phyloP scores from a whole-genome alignment of 2,797 vertebrate genomes.

The Merluccius polli region DNA sequence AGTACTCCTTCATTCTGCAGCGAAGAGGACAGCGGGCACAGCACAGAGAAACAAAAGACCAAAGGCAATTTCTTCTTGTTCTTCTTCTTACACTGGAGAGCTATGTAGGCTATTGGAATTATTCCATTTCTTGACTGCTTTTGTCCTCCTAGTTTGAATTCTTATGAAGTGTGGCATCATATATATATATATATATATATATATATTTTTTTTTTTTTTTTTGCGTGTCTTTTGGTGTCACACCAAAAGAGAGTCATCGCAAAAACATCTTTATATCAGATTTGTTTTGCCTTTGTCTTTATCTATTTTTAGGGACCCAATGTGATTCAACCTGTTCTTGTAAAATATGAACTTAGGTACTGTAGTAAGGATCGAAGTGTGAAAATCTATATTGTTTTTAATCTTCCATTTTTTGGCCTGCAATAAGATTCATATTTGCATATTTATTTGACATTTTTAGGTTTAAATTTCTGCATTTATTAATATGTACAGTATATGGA shows the following conservation, averaged over 20 bases:
- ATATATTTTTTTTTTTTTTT: constrained; percentile 17
- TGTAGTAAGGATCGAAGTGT: constrained; percentile 48
- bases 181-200: constrained; percentile 18
- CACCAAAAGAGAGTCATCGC: constrained; percentile 59
- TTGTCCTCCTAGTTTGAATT: constrained; percentile 62
- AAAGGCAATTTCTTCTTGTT: constrained; percentile 57
- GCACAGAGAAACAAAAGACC: constrained; percentile 64
- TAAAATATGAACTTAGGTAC: constrained; percentile 51
- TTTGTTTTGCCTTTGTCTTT: constrained; percentile 45
- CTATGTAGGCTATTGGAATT: constrained; percentile 55
- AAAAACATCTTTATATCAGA: constrained; percentile 55
- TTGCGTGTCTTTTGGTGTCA: constrained; percentile 64
- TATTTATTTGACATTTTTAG: constrained; percentile 50
- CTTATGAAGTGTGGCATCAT: constrained; percentile 64
- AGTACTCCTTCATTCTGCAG: constrained; percentile 46
- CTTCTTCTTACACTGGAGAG: constrained; percentile 62
- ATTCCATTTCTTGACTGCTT: constrained; percentile 64
- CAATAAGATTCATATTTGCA: constrained; percentile 56
- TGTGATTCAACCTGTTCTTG: constrained; percentile 43
- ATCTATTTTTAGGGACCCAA: constrained; percentile 65
- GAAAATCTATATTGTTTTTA: constrained; percentile 34
- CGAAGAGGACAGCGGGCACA: constrained; percentile 50
- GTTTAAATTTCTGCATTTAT: constrained; percentile 43
- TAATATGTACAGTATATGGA: background rate
- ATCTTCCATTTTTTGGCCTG: constrained; percentile 53